Conservation (phyloP, 2,113 vertebrate genomes). For the Nycticryphes semicollaris region DNA sequence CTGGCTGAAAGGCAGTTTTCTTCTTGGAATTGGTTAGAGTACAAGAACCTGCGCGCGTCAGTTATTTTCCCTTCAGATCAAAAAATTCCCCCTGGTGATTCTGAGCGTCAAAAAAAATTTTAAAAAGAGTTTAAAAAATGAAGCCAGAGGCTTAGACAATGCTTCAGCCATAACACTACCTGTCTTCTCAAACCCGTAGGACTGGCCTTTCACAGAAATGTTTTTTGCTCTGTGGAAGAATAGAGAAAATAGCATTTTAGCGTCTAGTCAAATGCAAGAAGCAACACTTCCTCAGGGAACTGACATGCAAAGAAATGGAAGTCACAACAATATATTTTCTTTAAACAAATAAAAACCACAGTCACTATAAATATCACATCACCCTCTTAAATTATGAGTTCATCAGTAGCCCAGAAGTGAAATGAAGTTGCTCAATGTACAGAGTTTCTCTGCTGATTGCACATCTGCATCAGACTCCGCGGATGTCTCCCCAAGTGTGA, state of each 20-base stretch:
- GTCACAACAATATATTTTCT: background rate
- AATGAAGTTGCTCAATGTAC: background rate
- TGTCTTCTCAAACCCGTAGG: background rate
- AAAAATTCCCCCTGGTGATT: background rate
- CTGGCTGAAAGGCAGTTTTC: background rate
- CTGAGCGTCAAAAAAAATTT: background rate
- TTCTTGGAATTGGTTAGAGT: background rate
- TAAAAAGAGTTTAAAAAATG: background rate
- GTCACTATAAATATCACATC: background rate
- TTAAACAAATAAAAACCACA: background rate
- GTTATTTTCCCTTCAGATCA: background rate
- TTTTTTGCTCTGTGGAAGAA: background rate
- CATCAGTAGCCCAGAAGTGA: background rate
- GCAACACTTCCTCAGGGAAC: background rate
- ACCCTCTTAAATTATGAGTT: background rate
- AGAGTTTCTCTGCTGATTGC: background rate
- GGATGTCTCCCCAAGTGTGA: accelerated
- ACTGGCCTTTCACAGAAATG: background rate
- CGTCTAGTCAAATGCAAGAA: background rate
- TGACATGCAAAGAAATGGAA: background rate
- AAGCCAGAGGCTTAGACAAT: background rate
- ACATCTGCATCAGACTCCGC: background rate
- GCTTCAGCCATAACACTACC: background rate
- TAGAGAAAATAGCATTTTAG: background rate
- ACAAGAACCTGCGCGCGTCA: accelerated